phyloP scores from a whole-genome alignment of 2,113 vertebrate genomes.

The Ovis canadensis region DNA sequence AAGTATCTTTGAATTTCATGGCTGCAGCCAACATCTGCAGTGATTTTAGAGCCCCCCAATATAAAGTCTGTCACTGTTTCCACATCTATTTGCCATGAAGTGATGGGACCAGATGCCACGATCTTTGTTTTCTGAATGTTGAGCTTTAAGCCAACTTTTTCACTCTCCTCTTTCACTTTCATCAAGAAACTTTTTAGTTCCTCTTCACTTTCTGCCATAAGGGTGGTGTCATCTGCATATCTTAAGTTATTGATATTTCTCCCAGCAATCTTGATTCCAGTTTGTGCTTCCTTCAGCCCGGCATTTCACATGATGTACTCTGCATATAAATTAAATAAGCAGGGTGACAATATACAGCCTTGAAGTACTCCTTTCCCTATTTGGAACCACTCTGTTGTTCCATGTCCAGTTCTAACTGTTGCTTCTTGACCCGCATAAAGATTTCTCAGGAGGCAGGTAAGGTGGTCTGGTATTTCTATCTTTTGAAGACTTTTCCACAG shows the following conservation, averaged over 20 bases:
- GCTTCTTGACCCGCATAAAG: not conserved
- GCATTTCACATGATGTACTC: not conserved
- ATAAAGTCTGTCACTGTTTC: not conserved
- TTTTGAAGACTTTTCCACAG: not conserved
- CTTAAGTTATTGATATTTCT: not conserved
- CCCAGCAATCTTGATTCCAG: not conserved
- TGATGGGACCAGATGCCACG: not conserved
- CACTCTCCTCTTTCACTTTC: not conserved
- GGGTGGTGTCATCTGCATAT: not conserved
- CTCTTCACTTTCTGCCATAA: not conserved
- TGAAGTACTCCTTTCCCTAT: not conserved
- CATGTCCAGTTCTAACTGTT: not conserved
- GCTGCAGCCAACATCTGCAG: not conserved
- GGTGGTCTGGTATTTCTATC: not conserved
- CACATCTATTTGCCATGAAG: not conserved
- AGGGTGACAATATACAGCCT: not conserved
- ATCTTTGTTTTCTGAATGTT: not conserved
- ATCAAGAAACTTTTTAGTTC: not conserved
- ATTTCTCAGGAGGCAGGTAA: not conserved
- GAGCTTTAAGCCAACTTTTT: not conserved
- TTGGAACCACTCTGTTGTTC: not conserved
- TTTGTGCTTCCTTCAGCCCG: rapidly evolving
- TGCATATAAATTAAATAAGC: not conserved
- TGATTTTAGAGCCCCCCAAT: not conserved
- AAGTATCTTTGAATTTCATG: not conserved